These are phyloP conservation scores for Pecten maximus DNA, from an alignment of 2,888 invertebrate species.

Conservation along the genomic window DNA sequence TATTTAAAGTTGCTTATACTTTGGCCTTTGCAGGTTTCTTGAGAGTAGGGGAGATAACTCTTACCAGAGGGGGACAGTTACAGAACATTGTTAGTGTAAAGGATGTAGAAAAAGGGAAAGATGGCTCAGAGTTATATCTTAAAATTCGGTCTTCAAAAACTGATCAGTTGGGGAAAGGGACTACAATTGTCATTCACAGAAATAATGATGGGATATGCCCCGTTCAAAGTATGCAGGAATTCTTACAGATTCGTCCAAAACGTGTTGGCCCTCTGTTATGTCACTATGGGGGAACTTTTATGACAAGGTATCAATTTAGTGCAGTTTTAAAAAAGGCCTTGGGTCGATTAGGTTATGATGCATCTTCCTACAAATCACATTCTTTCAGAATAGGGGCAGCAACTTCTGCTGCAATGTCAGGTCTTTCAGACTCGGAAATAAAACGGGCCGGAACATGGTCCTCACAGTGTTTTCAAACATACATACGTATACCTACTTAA, in stretches of 20 bases:
- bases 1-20: neutral
- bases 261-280: slow-evolving; percentile 14
- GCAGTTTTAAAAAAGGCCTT: no score
- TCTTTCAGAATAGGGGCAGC: no score
- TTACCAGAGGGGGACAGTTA: neutral
- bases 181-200: neutral
- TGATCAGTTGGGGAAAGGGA: slow-evolving; percentile 35
- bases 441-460: no score
- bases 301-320: slow-evolving; percentile 34
- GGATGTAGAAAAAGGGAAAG: neutral
- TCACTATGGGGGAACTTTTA: neutral
- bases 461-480: no score
- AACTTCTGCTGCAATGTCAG: no score
- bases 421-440: no score
- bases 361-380: no score
- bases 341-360: no score
- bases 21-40: slow-evolving; percentile 27
- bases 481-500: no score
- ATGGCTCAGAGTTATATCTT: neutral
- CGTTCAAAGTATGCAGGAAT: neutral
- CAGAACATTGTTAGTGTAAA: neutral
- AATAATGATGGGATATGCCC: neutral
- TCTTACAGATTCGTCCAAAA: neutral
- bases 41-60: slow-evolving; percentile 6
- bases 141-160: neutral